Conservation (phyloP, 2,113 vertebrate species). For the Hypocryptadius cinnamomeus region DNA sequence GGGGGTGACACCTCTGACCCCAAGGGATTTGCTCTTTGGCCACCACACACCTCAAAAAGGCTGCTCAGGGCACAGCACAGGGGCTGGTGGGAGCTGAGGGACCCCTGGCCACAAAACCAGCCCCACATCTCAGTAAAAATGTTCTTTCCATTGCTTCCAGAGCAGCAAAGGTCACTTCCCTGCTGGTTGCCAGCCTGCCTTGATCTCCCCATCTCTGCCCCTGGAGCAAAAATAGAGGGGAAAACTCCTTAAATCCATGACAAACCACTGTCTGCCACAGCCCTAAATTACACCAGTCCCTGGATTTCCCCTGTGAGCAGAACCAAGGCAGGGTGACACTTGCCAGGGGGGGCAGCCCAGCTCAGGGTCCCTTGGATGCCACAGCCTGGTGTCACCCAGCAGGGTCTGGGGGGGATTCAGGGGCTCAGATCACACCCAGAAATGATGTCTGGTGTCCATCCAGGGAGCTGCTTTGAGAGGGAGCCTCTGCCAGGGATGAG, state of each 20-base stretch:
- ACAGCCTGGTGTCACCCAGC: not conserved
- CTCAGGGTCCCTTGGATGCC: rapidly evolving
- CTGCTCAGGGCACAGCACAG: not conserved
- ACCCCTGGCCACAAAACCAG: not conserved
- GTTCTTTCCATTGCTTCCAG: too few relatives aligned
- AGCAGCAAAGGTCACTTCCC: not conserved
- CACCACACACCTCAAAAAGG: not conserved
- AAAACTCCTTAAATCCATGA: not conserved
- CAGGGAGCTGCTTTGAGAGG: not conserved
- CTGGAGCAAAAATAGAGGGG: not conserved
- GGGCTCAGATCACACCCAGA: not conserved
- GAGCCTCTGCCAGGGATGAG: not conserved
- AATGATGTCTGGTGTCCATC: rapidly evolving
- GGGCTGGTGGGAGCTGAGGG: not conserved
- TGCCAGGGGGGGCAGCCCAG: not conserved
- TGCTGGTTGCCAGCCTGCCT: not conserved
- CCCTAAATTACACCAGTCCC: not conserved
- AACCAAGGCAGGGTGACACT: not conserved
- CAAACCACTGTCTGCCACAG: not conserved
- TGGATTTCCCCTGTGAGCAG: not conserved
- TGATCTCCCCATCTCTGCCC: not conserved
- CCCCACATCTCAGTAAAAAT: not conserved
- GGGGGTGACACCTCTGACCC: too few relatives aligned
- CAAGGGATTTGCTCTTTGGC: not conserved
- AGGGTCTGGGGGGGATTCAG: not conserved